phyloP scores from a whole-genome alignment of 2,797 vertebrate genomes.

The Hozukius guyotensis region DNA sequence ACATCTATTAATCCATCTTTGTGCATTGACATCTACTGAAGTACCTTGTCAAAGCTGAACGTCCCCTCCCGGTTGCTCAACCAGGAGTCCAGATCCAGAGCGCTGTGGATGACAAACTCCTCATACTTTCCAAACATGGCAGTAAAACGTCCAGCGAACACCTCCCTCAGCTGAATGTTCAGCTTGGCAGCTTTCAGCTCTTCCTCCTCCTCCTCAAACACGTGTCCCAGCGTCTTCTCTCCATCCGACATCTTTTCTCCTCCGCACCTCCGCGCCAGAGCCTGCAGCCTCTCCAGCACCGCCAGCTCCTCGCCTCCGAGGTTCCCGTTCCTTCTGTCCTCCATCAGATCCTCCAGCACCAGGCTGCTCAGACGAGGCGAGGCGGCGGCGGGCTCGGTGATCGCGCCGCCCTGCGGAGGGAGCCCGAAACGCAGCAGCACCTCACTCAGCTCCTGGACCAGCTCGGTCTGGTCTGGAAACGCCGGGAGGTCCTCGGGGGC shows the following conservation, averaged over 20 bases:
- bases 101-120: conserved; percentile 94
- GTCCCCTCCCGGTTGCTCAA: conserved; percentile 94
- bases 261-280: conserved; percentile 86
- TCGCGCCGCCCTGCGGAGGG: conserved; percentile 83
- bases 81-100: conserved; percentile 95
- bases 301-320: conserved; percentile 87
- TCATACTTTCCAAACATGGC: conserved; percentile 96
- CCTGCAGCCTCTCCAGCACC: conserved; percentile 91
- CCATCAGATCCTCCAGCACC: conserved; percentile 91
- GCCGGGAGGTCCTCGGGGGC: conserved; percentile 93
- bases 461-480: conserved; percentile 93
- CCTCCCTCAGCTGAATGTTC: conserved; percentile 94
- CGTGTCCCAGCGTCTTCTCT: conserved; percentile 58
- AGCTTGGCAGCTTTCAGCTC: conserved; percentile 90
- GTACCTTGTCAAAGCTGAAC: conserved; percentile 97
- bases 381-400: conserved; percentile 77
- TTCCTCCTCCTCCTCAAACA: conserved; percentile 75
- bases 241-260: conserved; percentile 60
- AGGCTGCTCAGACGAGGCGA: conserved; percentile 80
- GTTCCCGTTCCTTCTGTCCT: conserved; percentile 95
- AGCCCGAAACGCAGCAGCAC: conserved; percentile 91
- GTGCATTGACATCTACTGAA: conserved; percentile 23
- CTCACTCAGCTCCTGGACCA: conserved; percentile 94
- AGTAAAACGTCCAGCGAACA: conserved; percentile 92
- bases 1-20: not conserved